Evolutionary conservation across 2,113 vertebrate genomes (phyloP).

Genomic region (Henicopernis longicauda): DNA sequence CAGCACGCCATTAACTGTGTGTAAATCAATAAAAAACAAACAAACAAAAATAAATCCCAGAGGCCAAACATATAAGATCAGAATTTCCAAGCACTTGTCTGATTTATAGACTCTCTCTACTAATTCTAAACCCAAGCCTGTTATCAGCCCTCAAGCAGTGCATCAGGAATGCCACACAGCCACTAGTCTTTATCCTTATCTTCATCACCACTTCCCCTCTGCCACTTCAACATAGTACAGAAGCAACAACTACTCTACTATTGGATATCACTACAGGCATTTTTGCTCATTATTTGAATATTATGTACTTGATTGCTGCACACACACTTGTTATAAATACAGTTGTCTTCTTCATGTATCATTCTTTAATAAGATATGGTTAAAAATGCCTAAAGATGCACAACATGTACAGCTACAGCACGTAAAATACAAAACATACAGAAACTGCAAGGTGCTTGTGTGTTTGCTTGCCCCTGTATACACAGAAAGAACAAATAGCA

Average conservation of each 20-base stretch:
- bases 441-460: background rate
- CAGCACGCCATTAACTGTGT: constrained; percentile 19
- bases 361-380: background rate
- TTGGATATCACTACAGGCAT: background rate
- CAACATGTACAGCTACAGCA: background rate
- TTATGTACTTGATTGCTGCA: background rate
- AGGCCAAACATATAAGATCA: background rate
- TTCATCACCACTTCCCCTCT: background rate
- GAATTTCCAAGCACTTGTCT: constrained; percentile 24
- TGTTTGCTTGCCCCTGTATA: rapidly evolving
- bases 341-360: background rate
- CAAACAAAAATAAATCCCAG: constrained; percentile 59
- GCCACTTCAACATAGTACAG: background rate
- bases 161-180: background rate
- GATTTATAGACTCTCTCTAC: constrained; percentile 16
- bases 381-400: background rate
- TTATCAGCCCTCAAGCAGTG: background rate
- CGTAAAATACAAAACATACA: background rate
- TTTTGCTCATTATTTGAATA: background rate
- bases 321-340: background rate
- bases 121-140: background rate
- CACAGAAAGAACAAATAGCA: background rate
- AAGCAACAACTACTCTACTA: background rate
- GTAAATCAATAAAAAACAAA: constrained; percentile 37
- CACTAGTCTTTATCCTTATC: background rate